phyloP scores from a whole-genome alignment of 2,113 vertebrate species.

The Trogon surrucura region DNA sequence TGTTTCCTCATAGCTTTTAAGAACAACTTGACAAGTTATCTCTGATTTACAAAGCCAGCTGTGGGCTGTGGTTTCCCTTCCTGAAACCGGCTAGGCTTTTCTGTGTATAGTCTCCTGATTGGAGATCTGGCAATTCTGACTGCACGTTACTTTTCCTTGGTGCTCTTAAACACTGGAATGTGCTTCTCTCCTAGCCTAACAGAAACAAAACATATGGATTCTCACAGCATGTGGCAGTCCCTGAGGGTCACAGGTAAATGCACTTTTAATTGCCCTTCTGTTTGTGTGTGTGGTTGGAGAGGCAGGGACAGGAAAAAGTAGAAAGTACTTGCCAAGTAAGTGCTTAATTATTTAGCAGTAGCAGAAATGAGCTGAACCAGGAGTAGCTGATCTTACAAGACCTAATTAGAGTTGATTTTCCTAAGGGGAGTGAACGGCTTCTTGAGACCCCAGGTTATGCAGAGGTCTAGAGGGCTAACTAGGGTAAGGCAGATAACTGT shows the following conservation, averaged over 20 bases:
- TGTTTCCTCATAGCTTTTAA: neutral
- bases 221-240: neutral
- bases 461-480: neutral
- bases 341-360: constrained; percentile 44
- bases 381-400: neutral
- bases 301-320: neutral
- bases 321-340: constrained; percentile 3
- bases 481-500: neutral
- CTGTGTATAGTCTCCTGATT: neutral
- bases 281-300: neutral
- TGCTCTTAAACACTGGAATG: neutral
- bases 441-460: neutral
- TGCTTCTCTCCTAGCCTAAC: neutral
- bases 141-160: neutral
- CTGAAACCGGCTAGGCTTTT: neutral
- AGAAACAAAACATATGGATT: neutral
- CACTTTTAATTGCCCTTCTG: constrained; percentile 5
- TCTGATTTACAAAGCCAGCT: neutral
- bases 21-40: neutral
- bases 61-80: neutral
- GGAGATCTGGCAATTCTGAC: neutral
- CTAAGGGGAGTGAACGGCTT: neutral
- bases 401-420: neutral
- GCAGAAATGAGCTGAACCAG: neutral
- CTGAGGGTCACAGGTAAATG: constrained; percentile 17